A percentile compares a stretch with the other conserved stretches of the same genome.
Conservation (phyloP, 1,140 invertebrate genomes). For the Radopholus similis region DNA sequence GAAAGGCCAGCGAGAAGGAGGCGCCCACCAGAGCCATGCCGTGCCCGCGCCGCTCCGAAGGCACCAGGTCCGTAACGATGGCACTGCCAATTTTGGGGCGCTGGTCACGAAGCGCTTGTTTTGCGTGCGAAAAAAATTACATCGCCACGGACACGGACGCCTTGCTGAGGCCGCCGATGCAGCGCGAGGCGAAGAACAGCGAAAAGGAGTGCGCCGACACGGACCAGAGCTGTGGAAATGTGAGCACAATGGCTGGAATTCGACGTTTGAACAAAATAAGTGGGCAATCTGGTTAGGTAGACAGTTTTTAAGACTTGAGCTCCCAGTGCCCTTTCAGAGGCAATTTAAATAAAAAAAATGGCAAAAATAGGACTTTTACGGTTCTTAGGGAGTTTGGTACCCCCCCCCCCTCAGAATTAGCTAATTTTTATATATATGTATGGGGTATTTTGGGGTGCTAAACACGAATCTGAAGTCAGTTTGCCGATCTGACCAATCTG, state of each 20-base stretch:
- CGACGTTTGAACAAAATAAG: constrained; percentile 69
- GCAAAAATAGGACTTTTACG: neutral
- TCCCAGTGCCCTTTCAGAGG: constrained; percentile 9
- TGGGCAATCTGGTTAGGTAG: too few relatives aligned
- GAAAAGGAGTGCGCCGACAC: constrained; percentile 76
- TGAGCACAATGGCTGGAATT: constrained; percentile 77
- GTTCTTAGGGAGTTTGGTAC: too few relatives aligned
- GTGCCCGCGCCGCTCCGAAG: constrained; percentile 74
- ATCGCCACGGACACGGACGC: constrained; percentile 91
- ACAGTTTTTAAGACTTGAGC: too few relatives aligned
- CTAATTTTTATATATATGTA: too few relatives aligned
- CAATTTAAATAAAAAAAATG: constrained; percentile 3
- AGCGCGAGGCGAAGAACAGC: constrained; percentile 83
- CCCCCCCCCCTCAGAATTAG: too few relatives aligned
- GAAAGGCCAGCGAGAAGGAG: constrained; percentile 94
- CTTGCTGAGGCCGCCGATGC: constrained; percentile 90
- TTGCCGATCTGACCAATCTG: too few relatives aligned
- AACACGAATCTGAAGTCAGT: too few relatives aligned
- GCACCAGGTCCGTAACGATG: constrained; percentile 76
- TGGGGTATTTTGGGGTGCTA: too few relatives aligned
- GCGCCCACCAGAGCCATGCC: constrained; percentile 95
- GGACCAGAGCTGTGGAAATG: constrained; percentile 84
- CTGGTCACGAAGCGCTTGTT: constrained; percentile 82
- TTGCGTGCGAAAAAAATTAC: constrained; percentile 77
- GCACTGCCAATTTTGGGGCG: neutral